A percentile compares a stretch with the other conserved stretches of the same genome.
Conservation (phyloP, 2,888 invertebrate species). For the Orchestes rusci region DNA sequence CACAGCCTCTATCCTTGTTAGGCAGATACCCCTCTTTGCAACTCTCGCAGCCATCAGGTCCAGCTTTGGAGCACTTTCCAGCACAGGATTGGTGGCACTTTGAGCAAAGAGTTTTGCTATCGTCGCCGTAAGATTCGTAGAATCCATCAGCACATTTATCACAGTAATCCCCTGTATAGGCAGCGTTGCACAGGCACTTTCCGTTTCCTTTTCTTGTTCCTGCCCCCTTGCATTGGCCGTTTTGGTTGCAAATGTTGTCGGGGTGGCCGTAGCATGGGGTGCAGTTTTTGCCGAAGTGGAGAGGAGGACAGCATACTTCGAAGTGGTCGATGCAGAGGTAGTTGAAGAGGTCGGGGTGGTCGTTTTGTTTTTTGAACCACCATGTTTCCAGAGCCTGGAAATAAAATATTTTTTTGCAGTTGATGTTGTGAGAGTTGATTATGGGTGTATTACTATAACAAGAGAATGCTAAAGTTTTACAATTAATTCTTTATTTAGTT, state of each 20-base stretch:
- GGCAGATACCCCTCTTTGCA: constrained; percentile 69
- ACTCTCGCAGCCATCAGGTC: constrained; percentile 58
- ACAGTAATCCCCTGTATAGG: constrained; percentile 74
- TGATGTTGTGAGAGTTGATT: neutral
- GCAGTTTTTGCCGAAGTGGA: constrained; percentile 79
- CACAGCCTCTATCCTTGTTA: constrained; percentile 68
- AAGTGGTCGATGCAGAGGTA: constrained; percentile 75
- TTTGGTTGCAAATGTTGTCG: constrained; percentile 68
- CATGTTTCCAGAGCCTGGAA: constrained; percentile 64
- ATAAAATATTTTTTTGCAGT: neutral
- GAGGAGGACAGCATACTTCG: constrained; percentile 75
- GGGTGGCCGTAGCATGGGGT: constrained; percentile 69
- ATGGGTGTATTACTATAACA: neutral
- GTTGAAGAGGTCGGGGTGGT: constrained; percentile 51
- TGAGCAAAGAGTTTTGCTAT: constrained; percentile 65
- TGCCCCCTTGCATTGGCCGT: constrained; percentile 71
- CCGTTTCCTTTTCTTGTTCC: constrained; percentile 93
- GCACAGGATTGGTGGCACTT: constrained; percentile 75
- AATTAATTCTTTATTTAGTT: too few species aligned
- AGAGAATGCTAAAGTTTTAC: too few species aligned
- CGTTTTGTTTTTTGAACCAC: constrained; percentile 65
- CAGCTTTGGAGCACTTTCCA: constrained; percentile 65
- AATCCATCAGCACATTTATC: constrained; percentile 67
- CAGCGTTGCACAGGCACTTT: constrained; percentile 76
- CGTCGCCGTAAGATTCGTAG: constrained; percentile 68